Evolutionary conservation across 2,888 invertebrate species (phyloP).

Genomic region (Dexiosoma caninum): DNA sequence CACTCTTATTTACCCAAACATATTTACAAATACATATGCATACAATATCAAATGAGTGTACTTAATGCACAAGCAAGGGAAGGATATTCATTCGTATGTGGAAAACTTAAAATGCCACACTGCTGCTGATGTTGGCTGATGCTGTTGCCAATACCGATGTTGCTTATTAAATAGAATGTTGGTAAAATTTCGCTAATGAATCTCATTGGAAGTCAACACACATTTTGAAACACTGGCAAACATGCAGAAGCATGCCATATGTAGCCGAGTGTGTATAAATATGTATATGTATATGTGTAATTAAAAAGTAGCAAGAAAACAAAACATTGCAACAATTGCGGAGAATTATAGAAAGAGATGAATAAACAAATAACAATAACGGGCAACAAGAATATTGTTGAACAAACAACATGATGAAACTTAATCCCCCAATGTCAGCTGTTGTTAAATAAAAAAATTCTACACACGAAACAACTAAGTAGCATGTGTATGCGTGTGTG

Average conservation of each 20-base stretch:
- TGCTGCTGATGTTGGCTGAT: constrained; percentile 10
- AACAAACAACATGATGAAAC: constrained; percentile 53
- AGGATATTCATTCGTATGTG: background rate
- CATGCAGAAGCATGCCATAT: background rate
- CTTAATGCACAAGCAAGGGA: background rate
- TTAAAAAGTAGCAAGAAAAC: background rate
- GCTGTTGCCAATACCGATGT: constrained; percentile 27
- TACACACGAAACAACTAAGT: background rate
- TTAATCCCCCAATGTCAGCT: constrained; percentile 58
- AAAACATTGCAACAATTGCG: constrained; percentile 28
- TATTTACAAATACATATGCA: background rate
- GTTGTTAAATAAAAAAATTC: constrained; percentile 18
- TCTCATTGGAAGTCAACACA: constrained; percentile 43
- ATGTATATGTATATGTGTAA: background rate
- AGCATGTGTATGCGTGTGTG: too few relatives aligned
- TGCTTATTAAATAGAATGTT: constrained; percentile 44
- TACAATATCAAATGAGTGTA: background rate
- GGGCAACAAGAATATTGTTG: background rate
- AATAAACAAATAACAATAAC: constrained; percentile 11
- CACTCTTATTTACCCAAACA: too few relatives aligned
- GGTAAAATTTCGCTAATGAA: constrained; percentile 58
- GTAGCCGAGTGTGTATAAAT: background rate
- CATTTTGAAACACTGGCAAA: background rate
- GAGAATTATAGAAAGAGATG: background rate
- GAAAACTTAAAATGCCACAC: background rate